A percentile compares a stretch with the other conserved stretches of the same genome.
phyloP scores from a whole-genome alignment of 23 tunicate genomes.

The Halocynthia aurantium region DNA sequence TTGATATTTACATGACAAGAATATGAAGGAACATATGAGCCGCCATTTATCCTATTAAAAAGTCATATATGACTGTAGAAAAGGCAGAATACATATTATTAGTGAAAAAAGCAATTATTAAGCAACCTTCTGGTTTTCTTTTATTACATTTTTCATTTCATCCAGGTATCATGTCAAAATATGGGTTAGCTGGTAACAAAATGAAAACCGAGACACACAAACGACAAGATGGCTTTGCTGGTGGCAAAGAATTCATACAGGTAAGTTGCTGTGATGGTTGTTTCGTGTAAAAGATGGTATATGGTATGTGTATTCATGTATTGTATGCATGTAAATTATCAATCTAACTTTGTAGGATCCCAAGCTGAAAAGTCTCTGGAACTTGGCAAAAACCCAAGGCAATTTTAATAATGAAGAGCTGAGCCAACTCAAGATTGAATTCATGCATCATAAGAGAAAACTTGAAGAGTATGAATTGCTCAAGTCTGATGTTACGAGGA shows the following conservation, averaged over 20 bases:
- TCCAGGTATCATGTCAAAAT: slow-evolving; percentile 54
- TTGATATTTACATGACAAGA: no score
- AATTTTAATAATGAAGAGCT: slow-evolving; percentile 38
- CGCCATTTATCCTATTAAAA: no score
- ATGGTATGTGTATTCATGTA: no score
- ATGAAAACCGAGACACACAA: neutral
- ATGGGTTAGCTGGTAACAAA: slow-evolving; percentile 36
- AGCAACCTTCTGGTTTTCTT: neutral
- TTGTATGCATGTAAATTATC: neutral
- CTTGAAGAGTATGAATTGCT: slow-evolving; percentile 30
- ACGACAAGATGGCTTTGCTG: neutral
- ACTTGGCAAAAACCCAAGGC: slow-evolving; percentile 22
- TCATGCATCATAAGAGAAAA: slow-evolving; percentile 54
- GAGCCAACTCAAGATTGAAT: slow-evolving; percentile 37
- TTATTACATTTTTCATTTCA: neutral
- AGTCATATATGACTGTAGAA: no score
- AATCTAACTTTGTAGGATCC: slow-evolving; percentile 37
- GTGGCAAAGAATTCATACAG: neutral
- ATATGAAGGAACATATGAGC: no score
- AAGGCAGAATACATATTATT: no score
- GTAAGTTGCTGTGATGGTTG: no score
- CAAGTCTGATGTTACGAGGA: slow-evolving; percentile 9
- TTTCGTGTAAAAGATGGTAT: no score
- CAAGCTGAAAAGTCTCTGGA: slow-evolving; percentile 45
- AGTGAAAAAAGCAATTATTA: no score